Conservation (phyloP, 2,797 vertebrate genomes). For the Amblyopsis hoosieri region DNA sequence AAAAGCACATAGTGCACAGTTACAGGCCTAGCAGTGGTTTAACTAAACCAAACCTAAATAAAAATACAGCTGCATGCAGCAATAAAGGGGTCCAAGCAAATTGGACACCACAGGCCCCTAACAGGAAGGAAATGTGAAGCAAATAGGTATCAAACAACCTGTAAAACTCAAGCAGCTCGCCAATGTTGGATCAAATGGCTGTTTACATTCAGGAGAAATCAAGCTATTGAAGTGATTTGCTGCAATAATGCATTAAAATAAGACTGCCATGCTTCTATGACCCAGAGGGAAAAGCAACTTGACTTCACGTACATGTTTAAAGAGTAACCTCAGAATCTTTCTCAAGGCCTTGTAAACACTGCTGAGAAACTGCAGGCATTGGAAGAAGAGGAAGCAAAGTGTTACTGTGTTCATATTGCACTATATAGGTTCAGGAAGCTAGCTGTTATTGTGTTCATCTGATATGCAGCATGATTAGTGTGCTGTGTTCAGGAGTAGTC, state of each 20-base stretch:
- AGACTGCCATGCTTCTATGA: slow-evolving; percentile 34
- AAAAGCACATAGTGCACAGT: too few relatives aligned
- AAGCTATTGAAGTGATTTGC: too few relatives aligned
- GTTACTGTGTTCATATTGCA: neutral
- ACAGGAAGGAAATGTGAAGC: too few relatives aligned
- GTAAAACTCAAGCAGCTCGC: too few relatives aligned
- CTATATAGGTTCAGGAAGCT: slow-evolving; percentile 1
- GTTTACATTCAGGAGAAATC: too few relatives aligned
- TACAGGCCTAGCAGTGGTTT: neutral
- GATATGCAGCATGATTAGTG: slow-evolving; percentile 1
- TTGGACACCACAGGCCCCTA: too few relatives aligned
- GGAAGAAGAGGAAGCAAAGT: slow-evolving; percentile 32
- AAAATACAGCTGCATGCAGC: too few relatives aligned
- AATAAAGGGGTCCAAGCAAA: too few relatives aligned
- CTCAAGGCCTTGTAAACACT: slow-evolving; percentile 70
- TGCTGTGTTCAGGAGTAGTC: neutral
- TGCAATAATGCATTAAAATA: too few relatives aligned
- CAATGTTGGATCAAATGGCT: too few relatives aligned
- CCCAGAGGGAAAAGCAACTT: slow-evolving; percentile 34
- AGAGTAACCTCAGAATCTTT: slow-evolving; percentile 75
- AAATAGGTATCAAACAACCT: too few relatives aligned
- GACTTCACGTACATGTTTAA: slow-evolving; percentile 71
- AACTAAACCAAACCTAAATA: neutral
- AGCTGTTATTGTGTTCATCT: neutral
- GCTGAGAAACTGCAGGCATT: slow-evolving; percentile 69